Base-by-base conservation (phyloP, 2,888 invertebrate genomes). In the Macrosoma leucophasiata region DNA sequence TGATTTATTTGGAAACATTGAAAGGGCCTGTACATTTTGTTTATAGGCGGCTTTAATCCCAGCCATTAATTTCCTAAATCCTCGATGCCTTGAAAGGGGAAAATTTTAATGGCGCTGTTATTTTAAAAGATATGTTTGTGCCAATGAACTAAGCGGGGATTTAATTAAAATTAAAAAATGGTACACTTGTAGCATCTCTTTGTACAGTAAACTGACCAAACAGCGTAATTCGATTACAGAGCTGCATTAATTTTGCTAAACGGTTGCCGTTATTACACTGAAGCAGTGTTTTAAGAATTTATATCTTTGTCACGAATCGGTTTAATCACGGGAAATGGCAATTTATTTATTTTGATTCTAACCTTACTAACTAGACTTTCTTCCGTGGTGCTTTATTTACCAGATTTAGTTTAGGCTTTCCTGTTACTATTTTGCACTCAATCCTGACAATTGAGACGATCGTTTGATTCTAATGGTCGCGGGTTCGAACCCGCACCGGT, bases 361-460 rank as follows among this genome's bases (percentile, higher is more conserved):
- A 28, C n/a, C n/a, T n/a, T n/a, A n/a, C n/a, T n/a, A n/a, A n/a
- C n/a, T n/a, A n/a, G n/a, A 33, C 17, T 33, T 21, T 33, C 22
- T 17, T 12, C 18, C n/a, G 19, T 4, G 7, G 13, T 18, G 9
- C 29, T n/a, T n/a, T n/a, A n/a, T n/a, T n/a, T n/a, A n/a, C n/a
- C n/a, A n/a, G n/a, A 24, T 28, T 34, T 18, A 34, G 24, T 18
- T 24, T 23, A 20, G 29, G 24, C 25, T 34, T 29, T 34, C 33
- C 24, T 18, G 34, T 28, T 14, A n/a, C n/a, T n/a, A n/a, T n/a
- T n/a, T n/a, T n/a, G n/a, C n/a, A n/a, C n/a, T n/a, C n/a, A n/a
- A n/a, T n/a, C n/a, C n/a, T n/a, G n/a, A n/a, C n/a, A n/a, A n/a
- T n/a, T n/a, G n/a, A n/a, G n/a, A n/a, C n/a, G n/a, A n/a, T n/a